Base-by-base conservation (phyloP, 1,140 invertebrate species). In the Lepidurus apus region DNA sequence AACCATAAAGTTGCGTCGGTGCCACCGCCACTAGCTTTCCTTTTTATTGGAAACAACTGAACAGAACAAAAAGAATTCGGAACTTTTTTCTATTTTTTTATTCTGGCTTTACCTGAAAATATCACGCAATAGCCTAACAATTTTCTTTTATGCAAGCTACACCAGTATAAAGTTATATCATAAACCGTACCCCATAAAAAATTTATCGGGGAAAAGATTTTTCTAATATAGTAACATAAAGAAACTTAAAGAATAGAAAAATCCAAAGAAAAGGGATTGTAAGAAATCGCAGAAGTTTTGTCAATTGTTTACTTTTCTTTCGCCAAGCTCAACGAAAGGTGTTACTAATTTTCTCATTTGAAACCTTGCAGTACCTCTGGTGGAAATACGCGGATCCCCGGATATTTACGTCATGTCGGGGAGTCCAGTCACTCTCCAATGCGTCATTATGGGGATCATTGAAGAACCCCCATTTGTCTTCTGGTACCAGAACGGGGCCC, bases 321-420 rank as follows among this genome's bases (percentile, higher is more conserved):
- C 21, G 2, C 13, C 34, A 13, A 75, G 34, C 74, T 43, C 74
- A 75, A 75, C 43, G 34, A 75, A 75, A 75, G n/a, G 21, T 34
- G 53, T 21, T 21, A 17, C 53, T n/a, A 65, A 65, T n/a, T 65
- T 7, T 65, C 53, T n/a, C 53, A 5, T n/a, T 21, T 11, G 0
- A 75, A 75, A 75, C 34, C 17, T 43, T 42, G 34, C 74, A 42
- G 10, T 77, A 9, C 79, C 79, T 17, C 47, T 73, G 73, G 76
- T 80, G 44, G 76, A 77, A 65, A 80, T 80, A 42, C 65, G 76
- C 44, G 79, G 79, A 9, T 47, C 73, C 24, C 79, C 79, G 17
- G 79, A 80, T 44, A 80, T 80, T 24, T 80, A 80, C 77, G 79
- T 80, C 9, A 80, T 80, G 79, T 42, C 79, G n/a, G 76, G 76